phyloP scores from a whole-genome alignment of 2,888 invertebrate genomes.

The Polyploca ridens region DNA sequence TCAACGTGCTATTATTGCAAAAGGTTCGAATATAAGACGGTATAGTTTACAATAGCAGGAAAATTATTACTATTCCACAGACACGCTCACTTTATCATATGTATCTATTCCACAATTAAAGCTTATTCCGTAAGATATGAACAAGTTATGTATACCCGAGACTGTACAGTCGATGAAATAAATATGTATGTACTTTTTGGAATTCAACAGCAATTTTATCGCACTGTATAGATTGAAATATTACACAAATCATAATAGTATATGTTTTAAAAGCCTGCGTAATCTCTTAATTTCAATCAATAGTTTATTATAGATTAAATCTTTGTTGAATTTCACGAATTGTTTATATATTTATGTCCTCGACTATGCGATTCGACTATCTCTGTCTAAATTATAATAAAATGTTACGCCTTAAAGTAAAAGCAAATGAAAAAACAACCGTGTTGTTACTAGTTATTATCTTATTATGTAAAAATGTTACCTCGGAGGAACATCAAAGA shows the following conservation, averaged over 20 bases:
- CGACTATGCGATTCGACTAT: neutral
- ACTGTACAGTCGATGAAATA: too few relatives aligned
- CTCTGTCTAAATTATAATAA: constrained; percentile 14
- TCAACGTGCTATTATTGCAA: neutral
- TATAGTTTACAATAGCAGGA: neutral
- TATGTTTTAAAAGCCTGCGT: too few relatives aligned
- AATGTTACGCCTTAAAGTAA: constrained; percentile 3
- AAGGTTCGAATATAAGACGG: neutral
- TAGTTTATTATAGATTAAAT: too few relatives aligned
- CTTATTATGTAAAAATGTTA: constrained; percentile 24
- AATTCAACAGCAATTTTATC: too few relatives aligned
- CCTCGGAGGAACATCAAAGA: constrained; percentile 36
- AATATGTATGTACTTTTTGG: too few relatives aligned
- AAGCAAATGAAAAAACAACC: too few relatives aligned
- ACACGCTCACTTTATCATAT: neutral
- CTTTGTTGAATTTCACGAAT: too few relatives aligned
- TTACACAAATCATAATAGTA: too few relatives aligned
- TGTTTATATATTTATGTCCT: neutral
- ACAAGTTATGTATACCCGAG: too few relatives aligned
- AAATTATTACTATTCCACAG: neutral
- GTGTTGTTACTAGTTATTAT: constrained; percentile 16
- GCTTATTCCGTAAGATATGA: too few relatives aligned
- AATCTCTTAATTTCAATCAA: too few relatives aligned
- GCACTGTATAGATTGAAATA: too few relatives aligned
- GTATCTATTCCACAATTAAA: neutral